Evolutionary conservation across 1,140 invertebrate genomes (phyloP).

Genomic region (Drosophila sp.): DNA sequence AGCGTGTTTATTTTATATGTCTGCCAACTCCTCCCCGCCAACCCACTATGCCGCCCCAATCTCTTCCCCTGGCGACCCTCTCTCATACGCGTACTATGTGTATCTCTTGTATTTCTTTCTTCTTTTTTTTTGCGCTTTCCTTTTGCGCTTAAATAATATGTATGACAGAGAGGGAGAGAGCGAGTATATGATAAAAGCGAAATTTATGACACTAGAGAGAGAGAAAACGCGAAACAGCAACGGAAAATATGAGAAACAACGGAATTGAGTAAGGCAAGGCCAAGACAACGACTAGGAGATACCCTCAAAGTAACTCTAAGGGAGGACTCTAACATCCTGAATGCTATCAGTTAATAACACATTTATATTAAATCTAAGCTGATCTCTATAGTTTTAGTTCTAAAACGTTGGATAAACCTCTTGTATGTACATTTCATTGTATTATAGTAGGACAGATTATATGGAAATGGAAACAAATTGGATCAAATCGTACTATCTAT

Average conservation of each 20-base stretch:
- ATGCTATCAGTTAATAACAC: no score
- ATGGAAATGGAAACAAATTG: no score
- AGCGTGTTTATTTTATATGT: conserved; percentile 32
- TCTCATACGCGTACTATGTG: conserved; percentile 14
- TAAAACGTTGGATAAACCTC: no score
- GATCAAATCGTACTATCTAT: no score
- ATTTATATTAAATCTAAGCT: no score
- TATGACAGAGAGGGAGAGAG: conserved; percentile 57
- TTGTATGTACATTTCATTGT: no score
- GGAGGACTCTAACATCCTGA: no score
- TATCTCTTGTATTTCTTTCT: conserved; percentile 42
- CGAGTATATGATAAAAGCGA: conserved; percentile 67
- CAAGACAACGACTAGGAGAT: neutral
- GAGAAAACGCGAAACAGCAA: conserved; percentile 37
- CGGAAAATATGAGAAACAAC: neutral
- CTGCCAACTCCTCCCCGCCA: neutral
- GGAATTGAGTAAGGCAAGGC: neutral
- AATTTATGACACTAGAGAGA: conserved; percentile 74
- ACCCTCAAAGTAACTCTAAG: neutral
- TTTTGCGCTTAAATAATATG: conserved; percentile 71
- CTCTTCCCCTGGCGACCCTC: neutral
- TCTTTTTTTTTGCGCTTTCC: conserved; percentile 35
- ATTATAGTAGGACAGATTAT: no score
- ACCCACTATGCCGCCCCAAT: neutral
- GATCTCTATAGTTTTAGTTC: no score